Evolutionary conservation across 2,888 invertebrate species (phyloP).

Genomic region (Drepana falcataria): DNA sequence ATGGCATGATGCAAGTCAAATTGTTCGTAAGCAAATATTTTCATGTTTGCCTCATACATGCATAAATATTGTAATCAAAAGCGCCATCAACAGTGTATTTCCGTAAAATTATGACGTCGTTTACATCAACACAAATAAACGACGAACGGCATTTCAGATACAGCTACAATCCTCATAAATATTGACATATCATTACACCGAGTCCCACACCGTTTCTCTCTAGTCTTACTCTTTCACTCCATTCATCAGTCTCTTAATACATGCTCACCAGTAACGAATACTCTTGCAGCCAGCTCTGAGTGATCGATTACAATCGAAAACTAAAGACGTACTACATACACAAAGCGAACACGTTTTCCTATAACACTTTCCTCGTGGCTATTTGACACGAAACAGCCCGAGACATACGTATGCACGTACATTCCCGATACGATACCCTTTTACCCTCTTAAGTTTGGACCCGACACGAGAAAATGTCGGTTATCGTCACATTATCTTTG

Average conservation of each 20-base stretch:
- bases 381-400: slow-evolving; percentile 3
- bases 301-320: no score
- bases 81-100: neutral
- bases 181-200: no score
- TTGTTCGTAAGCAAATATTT: neutral
- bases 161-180: no score
- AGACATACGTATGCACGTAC: slow-evolving; percentile 16
- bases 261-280: no score
- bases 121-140: no score
- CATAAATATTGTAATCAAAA: neutral
- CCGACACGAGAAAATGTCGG: slow-evolving; percentile 33
- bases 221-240: no score
- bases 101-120: no score
- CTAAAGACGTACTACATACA: neutral
- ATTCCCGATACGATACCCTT: slow-evolving; percentile 25
- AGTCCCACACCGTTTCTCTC: no score
- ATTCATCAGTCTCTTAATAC: no score
- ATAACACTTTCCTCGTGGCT: neutral
- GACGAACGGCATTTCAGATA: no score
- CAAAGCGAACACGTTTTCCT: neutral
- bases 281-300: no score
- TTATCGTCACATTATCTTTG: slow-evolving; percentile 40
- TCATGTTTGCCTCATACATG: neutral
- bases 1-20: neutral
- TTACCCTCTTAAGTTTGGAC: slow-evolving; percentile 25